Evolutionary conservation across 2,797 vertebrate genomes (phyloP).

Genomic region (Cichlasoma orientale): DNA sequence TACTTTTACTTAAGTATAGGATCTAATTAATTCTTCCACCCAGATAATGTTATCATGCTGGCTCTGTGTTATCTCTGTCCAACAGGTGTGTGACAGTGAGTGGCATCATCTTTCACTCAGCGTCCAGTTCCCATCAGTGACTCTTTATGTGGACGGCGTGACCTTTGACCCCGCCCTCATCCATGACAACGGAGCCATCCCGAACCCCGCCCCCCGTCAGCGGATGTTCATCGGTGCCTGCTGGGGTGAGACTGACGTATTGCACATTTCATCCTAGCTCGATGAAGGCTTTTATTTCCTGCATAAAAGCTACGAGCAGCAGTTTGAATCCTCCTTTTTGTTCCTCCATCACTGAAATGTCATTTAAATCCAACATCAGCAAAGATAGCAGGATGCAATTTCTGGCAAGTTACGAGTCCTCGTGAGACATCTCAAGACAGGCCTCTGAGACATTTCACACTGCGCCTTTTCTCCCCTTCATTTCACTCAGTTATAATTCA

Average conservation of each 20-base stretch:
- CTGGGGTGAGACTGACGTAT: constrained; percentile 80
- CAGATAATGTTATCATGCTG: not conserved
- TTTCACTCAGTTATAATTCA: constrained; percentile 58
- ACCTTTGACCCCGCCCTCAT: constrained; percentile 98
- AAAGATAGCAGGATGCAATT: constrained; percentile 33
- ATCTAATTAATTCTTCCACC: not conserved
- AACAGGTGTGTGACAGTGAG: constrained; percentile 94
- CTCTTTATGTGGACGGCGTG: constrained; percentile 93
- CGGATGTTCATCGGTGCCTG: constrained; percentile 94
- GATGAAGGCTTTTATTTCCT: constrained; percentile 28
- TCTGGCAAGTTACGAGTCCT: constrained; percentile 18
- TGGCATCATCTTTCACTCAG: constrained; percentile 98
- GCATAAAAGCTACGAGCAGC: constrained; percentile 24
- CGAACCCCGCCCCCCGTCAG: constrained; percentile 86
- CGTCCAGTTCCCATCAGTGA: constrained; percentile 95
- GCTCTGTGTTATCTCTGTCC: constrained; percentile 9
- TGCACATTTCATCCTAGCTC: constrained; percentile 8
- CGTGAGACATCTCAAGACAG: constrained; percentile 11
- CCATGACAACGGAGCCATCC: constrained; percentile 95
- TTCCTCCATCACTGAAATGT: constrained; percentile 29
- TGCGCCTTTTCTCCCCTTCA: constrained; percentile 12
- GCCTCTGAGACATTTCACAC: constrained; percentile 19
- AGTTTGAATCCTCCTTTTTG: constrained; percentile 20
- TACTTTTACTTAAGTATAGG: not conserved
- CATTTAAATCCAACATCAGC: constrained; percentile 30